These are phyloP conservation scores for Linepithema humile DNA, from an alignment of 1,140 invertebrate genomes.

Conservation along the genomic window DNA sequence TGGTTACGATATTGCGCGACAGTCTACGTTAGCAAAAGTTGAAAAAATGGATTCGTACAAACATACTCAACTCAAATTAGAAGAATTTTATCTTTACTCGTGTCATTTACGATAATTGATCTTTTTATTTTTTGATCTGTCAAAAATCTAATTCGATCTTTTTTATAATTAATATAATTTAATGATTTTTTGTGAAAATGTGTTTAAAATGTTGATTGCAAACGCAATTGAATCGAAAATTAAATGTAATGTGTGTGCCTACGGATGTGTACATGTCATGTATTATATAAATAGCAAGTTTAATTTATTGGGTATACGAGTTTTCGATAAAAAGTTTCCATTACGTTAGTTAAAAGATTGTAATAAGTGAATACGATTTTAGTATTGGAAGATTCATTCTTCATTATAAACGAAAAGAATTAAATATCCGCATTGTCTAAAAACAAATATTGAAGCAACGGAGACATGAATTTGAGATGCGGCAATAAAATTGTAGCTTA, in stretches of 20 bases:
- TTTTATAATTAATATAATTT: too few species aligned
- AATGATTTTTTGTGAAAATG: neutral
- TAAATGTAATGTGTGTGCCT: neutral
- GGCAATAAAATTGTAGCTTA: neutral
- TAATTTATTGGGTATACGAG: conserved; percentile 15
- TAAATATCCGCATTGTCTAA: conserved; percentile 61
- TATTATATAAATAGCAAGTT: conserved; percentile 21
- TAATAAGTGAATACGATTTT: conserved; percentile 48
- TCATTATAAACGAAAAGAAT: conserved; percentile 54
- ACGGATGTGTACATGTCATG: neutral
- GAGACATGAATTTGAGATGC: conserved; percentile 7
- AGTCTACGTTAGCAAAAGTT: too few species aligned
- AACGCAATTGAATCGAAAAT: neutral
- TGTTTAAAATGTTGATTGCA: neutral
- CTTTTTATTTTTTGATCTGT: too few species aligned
- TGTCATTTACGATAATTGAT: too few species aligned
- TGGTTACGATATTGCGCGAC: too few species aligned
- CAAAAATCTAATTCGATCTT: too few species aligned
- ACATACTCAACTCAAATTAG: too few species aligned
- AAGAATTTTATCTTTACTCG: too few species aligned
- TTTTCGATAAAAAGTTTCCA: neutral
- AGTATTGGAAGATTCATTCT: conserved; percentile 43
- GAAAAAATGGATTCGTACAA: too few species aligned
- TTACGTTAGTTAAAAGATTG: neutral
- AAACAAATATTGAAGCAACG: neutral